These are phyloP conservation scores for Erythrocercus mccallii DNA, from an alignment of 2,113 vertebrate genomes.

Conservation along the genomic window DNA sequence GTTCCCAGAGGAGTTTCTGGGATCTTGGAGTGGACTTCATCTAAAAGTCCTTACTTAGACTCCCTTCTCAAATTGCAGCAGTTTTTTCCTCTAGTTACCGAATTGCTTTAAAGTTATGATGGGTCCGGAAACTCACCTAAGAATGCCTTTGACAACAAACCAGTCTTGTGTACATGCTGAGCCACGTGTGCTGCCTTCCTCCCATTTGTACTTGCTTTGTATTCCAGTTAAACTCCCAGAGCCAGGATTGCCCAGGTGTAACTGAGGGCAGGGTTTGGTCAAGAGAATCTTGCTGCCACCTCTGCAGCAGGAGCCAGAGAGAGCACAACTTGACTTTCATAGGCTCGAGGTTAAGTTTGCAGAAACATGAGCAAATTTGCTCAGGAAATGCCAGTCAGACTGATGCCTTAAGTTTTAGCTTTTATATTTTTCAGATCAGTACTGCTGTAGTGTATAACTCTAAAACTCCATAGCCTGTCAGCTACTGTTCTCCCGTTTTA, in stretches of 20 bases:
- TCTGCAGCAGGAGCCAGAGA: not conserved
- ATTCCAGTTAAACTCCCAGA: not conserved
- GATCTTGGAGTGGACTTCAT: not conserved
- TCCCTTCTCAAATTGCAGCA: not conserved
- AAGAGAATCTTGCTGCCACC: not conserved
- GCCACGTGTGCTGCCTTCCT: not conserved
- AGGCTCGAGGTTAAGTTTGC: not conserved
- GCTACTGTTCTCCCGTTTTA: not conserved
- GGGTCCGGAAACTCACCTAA: not conserved
- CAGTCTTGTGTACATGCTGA: not conserved
- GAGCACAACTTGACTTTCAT: not conserved
- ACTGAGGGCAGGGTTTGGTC: not conserved
- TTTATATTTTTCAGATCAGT: not conserved
- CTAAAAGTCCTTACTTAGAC: not conserved
- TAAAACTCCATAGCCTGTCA: not conserved
- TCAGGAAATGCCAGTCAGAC: not conserved
- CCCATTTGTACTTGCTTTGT: not conserved
- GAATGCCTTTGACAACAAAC: not conserved
- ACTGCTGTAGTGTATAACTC: not conserved
- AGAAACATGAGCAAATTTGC: conserved; percentile 9
- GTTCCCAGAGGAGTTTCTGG: not conserved
- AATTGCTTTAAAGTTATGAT: not conserved
- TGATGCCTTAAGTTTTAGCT: not conserved
- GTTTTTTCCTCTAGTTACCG: not conserved
- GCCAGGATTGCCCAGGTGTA: not conserved